phyloP scores from a whole-genome alignment of 2,113 vertebrate species.

The Clarias batrachus region DNA sequence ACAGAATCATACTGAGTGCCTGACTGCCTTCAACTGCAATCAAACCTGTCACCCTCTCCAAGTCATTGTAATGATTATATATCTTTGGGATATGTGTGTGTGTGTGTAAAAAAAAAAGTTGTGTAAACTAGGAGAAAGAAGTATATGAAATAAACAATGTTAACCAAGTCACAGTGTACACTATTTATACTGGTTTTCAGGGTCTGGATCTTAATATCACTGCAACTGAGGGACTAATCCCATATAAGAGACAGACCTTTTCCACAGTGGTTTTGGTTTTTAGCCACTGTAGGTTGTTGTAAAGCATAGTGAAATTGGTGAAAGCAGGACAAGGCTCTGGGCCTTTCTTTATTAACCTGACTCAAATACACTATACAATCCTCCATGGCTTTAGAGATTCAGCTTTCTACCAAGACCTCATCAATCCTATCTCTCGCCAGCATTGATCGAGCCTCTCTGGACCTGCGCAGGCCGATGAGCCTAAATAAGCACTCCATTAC shows the following conservation, averaged over 20 bases:
- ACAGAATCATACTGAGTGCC: not conserved
- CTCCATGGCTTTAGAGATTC: constrained; percentile 75
- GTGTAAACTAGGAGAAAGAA: not conserved
- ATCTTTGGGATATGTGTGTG: no score
- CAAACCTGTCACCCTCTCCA: not conserved
- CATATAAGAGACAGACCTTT: not conserved
- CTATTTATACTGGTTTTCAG: not conserved
- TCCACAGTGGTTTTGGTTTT: constrained; percentile 28
- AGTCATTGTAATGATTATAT: not conserved
- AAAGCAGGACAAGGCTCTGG: constrained; percentile 45
- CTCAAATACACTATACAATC: constrained; percentile 57
- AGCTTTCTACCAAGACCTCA: constrained; percentile 79
- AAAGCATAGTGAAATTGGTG: constrained; percentile 30
- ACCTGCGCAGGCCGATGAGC: constrained; percentile 38
- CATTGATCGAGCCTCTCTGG: constrained; percentile 36
- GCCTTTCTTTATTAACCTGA: constrained; percentile 47
- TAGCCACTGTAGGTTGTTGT: constrained; percentile 36
- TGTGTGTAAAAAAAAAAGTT: no score
- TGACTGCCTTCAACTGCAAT: no score
- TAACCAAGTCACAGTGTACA: not conserved
- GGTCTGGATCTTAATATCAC: not conserved
- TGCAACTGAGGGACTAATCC: constrained; percentile 12
- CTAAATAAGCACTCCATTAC: constrained; percentile 72
- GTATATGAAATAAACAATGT: not conserved
- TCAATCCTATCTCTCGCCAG: constrained; percentile 73